A percentile compares a stretch with the other conserved stretches of the same genome.
Conservation (phyloP, 2,797 vertebrate species). For the Neopelma chrysocephalum region DNA sequence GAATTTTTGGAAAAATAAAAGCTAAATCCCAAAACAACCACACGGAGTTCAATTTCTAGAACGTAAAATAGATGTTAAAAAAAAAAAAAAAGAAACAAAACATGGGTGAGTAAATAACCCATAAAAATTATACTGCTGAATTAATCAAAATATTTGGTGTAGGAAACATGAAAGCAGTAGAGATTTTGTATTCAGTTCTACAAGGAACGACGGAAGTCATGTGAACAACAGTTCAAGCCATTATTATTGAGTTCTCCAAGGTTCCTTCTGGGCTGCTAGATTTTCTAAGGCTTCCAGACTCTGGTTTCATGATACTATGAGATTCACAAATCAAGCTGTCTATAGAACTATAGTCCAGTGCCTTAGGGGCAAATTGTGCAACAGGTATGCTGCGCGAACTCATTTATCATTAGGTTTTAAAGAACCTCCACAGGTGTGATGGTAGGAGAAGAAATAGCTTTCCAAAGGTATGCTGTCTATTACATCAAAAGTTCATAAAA, state of each 20-base stretch:
- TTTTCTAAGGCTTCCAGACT: neutral
- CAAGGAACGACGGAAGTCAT: rapidly evolving
- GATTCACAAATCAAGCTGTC: neutral
- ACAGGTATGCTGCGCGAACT: neutral
- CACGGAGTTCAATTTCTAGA: neutral
- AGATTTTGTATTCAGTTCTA: neutral
- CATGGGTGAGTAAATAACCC: neutral
- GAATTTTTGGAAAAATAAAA: neutral
- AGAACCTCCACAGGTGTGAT: neutral
- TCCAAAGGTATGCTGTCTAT: neutral
- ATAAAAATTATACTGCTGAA: neutral
- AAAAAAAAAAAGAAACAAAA: neutral
- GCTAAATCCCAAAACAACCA: neutral
- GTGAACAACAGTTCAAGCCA: neutral
- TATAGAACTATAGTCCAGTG: neutral
- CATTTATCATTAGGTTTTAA: neutral
- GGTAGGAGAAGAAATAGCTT: neutral
- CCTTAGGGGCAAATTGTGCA: neutral
- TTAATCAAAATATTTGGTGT: neutral
- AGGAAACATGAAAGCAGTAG: neutral
- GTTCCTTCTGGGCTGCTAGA: neutral
- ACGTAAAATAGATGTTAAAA: neutral
- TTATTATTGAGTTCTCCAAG: neutral
- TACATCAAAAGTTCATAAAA: neutral
- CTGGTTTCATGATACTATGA: neutral